These are phyloP conservation scores for Heteronetta atricapilla DNA, from an alignment of 2,113 vertebrate species.

Conservation along the genomic window DNA sequence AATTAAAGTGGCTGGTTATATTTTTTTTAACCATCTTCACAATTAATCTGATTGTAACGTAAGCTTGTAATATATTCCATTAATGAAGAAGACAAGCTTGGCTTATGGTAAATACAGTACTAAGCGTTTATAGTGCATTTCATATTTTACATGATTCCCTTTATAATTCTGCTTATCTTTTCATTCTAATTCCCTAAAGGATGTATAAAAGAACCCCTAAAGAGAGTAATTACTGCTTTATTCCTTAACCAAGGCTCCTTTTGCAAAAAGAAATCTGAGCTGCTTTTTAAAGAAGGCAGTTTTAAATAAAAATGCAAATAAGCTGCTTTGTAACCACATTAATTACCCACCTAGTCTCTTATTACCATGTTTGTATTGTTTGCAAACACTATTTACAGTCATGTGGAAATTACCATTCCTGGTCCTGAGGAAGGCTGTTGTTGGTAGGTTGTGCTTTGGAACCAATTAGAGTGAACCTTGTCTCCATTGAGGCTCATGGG, in stretches of 20 bases:
- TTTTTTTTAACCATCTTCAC: constrained; percentile 22
- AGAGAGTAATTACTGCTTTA: constrained; percentile 86
- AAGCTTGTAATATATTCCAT: constrained; percentile 77
- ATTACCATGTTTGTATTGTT: constrained; percentile 96
- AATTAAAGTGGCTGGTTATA: constrained; percentile 45
- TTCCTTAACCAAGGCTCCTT: constrained; percentile 90
- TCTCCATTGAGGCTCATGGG: constrained; percentile 84
- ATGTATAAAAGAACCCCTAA: constrained; percentile 92
- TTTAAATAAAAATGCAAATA: constrained; percentile 99
- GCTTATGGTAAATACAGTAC: constrained; percentile 83
- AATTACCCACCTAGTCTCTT: constrained; percentile 97
- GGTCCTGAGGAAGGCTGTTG: constrained; percentile 83
- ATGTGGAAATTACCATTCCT: constrained; percentile 90
- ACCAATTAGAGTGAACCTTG: constrained; percentile 94
- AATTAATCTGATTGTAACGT: constrained; percentile 74
- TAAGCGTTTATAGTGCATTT: constrained; percentile 87
- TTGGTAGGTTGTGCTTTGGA: constrained; percentile 94
- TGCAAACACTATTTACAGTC: constrained; percentile 92
- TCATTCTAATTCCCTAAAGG: constrained; percentile 87
- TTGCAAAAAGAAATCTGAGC: constrained; percentile 84
- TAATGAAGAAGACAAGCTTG: constrained; percentile 78
- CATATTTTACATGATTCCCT: constrained; percentile 95
- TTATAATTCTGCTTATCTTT: constrained; percentile 99
- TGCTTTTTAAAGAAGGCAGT: constrained; percentile 89
- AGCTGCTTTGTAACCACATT: constrained; percentile 97